A percentile compares a stretch with the other conserved stretches of the same genome.
Conservation (phyloP, 1,140 invertebrate genomes). For the Polyergus mexicanus region DNA sequence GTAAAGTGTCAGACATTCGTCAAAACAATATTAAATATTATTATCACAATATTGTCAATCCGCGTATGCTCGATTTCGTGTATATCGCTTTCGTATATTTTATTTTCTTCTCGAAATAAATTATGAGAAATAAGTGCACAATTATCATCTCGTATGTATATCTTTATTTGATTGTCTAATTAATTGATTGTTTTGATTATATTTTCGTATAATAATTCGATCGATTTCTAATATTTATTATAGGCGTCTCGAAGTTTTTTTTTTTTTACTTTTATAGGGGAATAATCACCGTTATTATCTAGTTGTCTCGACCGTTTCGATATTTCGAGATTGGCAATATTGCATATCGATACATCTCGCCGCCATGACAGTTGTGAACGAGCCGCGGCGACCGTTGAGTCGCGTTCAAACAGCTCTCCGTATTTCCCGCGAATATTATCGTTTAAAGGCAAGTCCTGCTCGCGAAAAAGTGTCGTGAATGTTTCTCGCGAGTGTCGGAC, state of each 20-base stretch:
- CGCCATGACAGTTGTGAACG: neutral
- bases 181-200: neutral
- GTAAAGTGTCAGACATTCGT: neutral
- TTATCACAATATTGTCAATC: too few species aligned
- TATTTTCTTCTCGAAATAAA: neutral
- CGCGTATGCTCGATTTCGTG: too few species aligned
- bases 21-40: too few species aligned
- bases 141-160: neutral
- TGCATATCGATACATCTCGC: neutral
- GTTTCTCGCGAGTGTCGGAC: neutral
- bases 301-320: conserved; percentile 1
- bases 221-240: neutral
- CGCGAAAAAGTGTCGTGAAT: neutral
- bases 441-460: neutral
- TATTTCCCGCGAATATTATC: neutral
- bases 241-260: neutral
- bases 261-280: neutral
- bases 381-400: neutral
- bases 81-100: too few species aligned
- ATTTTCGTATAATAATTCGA: neutral
- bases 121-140: neutral
- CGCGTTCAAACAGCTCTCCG: neutral
- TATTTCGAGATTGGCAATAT: conserved; percentile 32
- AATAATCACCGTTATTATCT: neutral
- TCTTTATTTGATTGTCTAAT: too few species aligned